Percentiles rank a stretch among this genome's conserved stretches.
Conservation (phyloP, 2,113 vertebrate species). For the Garra rufa region DNA sequence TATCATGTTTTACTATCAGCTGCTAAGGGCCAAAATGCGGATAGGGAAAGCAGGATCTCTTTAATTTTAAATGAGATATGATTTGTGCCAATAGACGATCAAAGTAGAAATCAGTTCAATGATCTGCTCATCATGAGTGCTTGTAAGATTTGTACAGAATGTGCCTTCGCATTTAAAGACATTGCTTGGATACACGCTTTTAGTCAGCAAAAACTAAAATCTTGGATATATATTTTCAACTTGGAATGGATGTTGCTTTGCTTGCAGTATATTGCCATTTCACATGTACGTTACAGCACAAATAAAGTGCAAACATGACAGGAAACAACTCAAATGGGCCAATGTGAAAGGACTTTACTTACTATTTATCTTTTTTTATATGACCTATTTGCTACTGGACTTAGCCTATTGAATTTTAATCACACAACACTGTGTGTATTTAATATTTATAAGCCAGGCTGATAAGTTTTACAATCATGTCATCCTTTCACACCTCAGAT, state of each 20-base stretch:
- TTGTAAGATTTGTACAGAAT: not conserved
- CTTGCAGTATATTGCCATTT: not conserved
- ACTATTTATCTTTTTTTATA: not conserved
- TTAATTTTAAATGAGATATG: not conserved
- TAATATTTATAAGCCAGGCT: constrained; percentile 14
- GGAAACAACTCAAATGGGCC: too few relatives aligned
- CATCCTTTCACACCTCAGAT: constrained; percentile 4
- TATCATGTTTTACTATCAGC: not conserved
- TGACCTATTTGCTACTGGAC: not conserved
- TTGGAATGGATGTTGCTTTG: not conserved
- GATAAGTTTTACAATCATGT: constrained; percentile 1
- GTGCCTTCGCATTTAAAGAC: constrained; percentile 4
- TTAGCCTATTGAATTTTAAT: constrained; percentile 18
- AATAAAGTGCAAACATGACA: not conserved
- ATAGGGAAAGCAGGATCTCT: not conserved
- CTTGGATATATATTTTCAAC: not conserved
- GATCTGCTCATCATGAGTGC: not conserved
- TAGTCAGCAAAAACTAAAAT: constrained; percentile 9
- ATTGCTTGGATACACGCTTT: not conserved
- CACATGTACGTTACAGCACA: not conserved
- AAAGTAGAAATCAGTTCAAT: not conserved
- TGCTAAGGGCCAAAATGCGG: not conserved
- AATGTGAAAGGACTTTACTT: not conserved
- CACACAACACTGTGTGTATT: not conserved
- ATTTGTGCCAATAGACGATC: constrained; percentile 1